These are phyloP conservation scores for Polydrusus pterygomalis DNA, from an alignment of 2,888 invertebrate genomes.

Conservation along the genomic window DNA sequence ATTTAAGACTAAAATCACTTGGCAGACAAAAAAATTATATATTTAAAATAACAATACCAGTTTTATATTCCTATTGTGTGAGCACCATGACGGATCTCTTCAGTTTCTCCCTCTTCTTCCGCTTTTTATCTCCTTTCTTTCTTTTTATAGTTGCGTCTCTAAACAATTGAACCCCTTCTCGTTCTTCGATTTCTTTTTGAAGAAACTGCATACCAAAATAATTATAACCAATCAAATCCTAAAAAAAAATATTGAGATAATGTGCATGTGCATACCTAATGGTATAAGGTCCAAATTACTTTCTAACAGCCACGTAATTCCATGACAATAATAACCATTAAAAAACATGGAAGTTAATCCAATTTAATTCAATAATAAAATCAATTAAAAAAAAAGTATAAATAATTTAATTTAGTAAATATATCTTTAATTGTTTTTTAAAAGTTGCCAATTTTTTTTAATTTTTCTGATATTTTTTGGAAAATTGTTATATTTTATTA, in stretches of 20 bases:
- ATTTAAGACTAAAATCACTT: too few relatives aligned
- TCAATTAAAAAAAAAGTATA: too few relatives aligned
- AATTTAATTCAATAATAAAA: too few relatives aligned
- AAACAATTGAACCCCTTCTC: constrained; percentile 85
- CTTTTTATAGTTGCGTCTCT: constrained; percentile 81
- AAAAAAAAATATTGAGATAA: constrained; percentile 53
- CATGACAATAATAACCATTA: too few relatives aligned
- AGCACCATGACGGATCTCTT: constrained; percentile 76
- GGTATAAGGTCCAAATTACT: not conserved
- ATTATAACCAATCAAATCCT: constrained; percentile 92
- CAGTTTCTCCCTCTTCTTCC: constrained; percentile 77
- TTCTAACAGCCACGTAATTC: too few relatives aligned
- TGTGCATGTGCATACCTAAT: not conserved
- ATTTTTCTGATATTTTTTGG: too few relatives aligned
- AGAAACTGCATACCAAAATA: constrained; percentile 86
- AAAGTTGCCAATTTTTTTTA: too few relatives aligned
- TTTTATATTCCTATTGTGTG: not conserved
- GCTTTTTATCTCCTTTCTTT: constrained; percentile 78
- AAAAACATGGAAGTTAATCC: too few relatives aligned
- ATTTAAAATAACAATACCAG: constrained; percentile 11
- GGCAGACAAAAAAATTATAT: too few relatives aligned
- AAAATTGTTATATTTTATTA: too few relatives aligned
- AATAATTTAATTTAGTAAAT: too few relatives aligned
- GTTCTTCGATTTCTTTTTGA: constrained; percentile 84
- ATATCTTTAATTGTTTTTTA: too few relatives aligned